Conservation (phyloP, 2,888 invertebrate genomes). For the Cosmorhoe ocellata region DNA sequence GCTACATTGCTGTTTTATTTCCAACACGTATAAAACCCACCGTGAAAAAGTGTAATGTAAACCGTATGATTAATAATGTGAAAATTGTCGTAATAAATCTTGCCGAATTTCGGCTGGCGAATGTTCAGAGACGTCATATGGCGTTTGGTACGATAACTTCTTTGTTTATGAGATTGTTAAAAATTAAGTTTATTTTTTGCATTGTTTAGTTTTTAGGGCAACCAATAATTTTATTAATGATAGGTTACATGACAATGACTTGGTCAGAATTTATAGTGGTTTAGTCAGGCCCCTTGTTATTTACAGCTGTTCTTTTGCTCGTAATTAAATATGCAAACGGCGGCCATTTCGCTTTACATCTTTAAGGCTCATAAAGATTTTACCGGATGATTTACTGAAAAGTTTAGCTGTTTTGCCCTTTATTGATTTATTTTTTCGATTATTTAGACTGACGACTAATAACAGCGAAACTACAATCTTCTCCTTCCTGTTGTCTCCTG, state of each 20-base stretch:
- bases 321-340: conserved; percentile 24
- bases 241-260: conserved; percentile 49
- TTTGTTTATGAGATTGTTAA: conserved; percentile 71
- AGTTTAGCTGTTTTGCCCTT: neutral
- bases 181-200: conserved; percentile 58
- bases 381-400: conserved; percentile 1
- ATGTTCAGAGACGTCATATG: conserved; percentile 68
- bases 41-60: conserved; percentile 44
- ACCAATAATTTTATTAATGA: conserved; percentile 52
- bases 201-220: conserved; percentile 50
- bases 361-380: conserved; percentile 7
- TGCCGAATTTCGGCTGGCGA: conserved; percentile 53
- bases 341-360: conserved; percentile 1
- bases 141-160: conserved; percentile 68
- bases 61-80: conserved; percentile 23
- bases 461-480: no score
- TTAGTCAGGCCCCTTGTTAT: conserved; percentile 28
- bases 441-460: no score
- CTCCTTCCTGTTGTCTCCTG: no score
- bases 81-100: conserved; percentile 59
- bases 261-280: conserved; percentile 35
- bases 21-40: conserved; percentile 3
- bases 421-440: no score
- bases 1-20: conserved; percentile 53
- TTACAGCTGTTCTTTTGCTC: conserved; percentile 27